Percentiles rank a stretch among this genome's conserved stretches.
Conservation (phyloP, 30 jellyfish, hydroid and myxozoan genomes). For the Aurelia aurita region DNA sequence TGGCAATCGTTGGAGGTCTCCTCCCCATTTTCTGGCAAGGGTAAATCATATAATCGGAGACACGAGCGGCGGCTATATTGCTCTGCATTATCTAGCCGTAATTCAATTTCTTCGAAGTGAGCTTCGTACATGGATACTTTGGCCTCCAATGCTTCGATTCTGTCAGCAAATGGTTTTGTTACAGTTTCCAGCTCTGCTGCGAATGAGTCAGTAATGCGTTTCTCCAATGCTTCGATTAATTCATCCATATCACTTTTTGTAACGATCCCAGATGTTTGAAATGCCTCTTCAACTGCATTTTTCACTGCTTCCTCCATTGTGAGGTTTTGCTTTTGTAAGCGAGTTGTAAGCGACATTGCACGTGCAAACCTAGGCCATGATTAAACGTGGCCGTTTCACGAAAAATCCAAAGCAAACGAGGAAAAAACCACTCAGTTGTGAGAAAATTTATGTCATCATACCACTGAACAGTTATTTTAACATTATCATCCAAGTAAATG, state of each 20-base stretch:
- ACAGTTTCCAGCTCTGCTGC: constrained; percentile 26
- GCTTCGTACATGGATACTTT: constrained; percentile 2
- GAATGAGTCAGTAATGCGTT: not conserved
- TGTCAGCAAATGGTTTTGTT: constrained; percentile 17
- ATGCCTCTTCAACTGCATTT: constrained; percentile 9
- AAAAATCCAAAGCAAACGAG: not conserved
- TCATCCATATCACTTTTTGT: constrained; percentile 17
- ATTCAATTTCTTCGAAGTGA: not conserved
- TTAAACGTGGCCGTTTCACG: not conserved
- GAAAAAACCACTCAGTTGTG: too few relatives aligned
- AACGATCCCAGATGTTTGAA: constrained; percentile 3
- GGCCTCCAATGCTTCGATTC: constrained; percentile 15
- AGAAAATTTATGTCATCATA: too few relatives aligned
- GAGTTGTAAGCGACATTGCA: not conserved
- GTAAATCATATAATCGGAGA: not conserved
- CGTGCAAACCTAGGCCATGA: constrained; percentile 12
- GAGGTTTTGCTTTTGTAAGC: not conserved
- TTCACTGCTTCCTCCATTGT: constrained; percentile 11
- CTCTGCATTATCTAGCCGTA: constrained; percentile 9
- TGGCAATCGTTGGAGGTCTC: constrained; percentile 29
- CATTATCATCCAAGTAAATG: too few relatives aligned
- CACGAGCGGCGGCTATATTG: constrained; percentile 13
- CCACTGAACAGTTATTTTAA: too few relatives aligned
- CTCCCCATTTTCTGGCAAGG: constrained; percentile 23
- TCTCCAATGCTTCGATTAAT: constrained; percentile 1